Evolutionary conservation across 1,140 invertebrate species (phyloP).

Genomic region (Cardiocondyla obscurior): DNA sequence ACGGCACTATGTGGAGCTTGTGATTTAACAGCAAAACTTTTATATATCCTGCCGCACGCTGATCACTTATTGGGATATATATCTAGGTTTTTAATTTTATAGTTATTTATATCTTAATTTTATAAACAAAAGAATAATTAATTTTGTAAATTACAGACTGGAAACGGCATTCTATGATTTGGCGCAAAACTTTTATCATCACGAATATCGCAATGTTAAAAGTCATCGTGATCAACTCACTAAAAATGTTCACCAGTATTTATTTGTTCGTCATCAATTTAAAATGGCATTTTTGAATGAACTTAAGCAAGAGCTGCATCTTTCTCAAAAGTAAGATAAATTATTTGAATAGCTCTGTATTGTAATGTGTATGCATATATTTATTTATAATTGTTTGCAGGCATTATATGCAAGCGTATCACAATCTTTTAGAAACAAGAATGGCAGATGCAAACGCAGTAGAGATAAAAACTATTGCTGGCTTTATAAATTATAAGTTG

Average conservation of each 20-base stretch:
- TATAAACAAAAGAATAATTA: neutral
- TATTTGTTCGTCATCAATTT: conserved; percentile 98
- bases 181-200: conserved; percentile 95
- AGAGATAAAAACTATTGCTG: conserved; percentile 97
- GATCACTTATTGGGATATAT: conserved; percentile 94
- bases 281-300: conserved; percentile 99
- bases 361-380: neutral
- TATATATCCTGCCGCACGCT: conserved; percentile 94
- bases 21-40: conserved; percentile 94
- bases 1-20: conserved; percentile 94
- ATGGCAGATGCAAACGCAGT: conserved; percentile 95
- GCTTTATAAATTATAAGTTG: conserved; percentile 97
- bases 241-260: conserved; percentile 94
- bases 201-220: conserved; percentile 94
- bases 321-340: conserved; percentile 92
- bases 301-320: conserved; percentile 94
- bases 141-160: conserved; percentile 85
- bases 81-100: conserved; percentile 83
- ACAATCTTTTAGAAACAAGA: conserved; percentile 93
- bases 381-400: conserved; percentile 83
- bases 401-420: conserved; percentile 97
- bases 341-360: neutral
- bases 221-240: conserved; percentile 95
- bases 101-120: neutral
- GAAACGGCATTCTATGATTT: conserved; percentile 97